These are phyloP conservation scores for Alloscopus bannaensis DNA, from an alignment of 2,888 invertebrate species.

Conservation along the genomic window DNA sequence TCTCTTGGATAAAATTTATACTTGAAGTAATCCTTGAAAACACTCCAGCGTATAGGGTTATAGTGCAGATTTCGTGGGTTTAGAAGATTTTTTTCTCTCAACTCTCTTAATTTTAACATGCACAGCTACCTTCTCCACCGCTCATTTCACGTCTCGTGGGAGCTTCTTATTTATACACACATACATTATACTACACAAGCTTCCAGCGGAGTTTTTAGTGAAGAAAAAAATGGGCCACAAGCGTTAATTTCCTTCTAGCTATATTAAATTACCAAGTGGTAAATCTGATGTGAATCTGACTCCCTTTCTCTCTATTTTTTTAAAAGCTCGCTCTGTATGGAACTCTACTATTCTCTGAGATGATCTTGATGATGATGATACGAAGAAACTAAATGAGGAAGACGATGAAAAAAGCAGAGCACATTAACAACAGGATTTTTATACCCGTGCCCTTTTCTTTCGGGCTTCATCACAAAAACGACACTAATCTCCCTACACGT, in stretches of 20 bases:
- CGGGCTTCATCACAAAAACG: not conserved
- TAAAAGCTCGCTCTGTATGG: not conserved
- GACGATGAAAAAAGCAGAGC: constrained; percentile 12
- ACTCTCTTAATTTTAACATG: constrained; percentile 45
- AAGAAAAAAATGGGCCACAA: constrained; percentile 71
- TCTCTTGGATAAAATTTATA: constrained; percentile 70
- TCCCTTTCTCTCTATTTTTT: constrained; percentile 19
- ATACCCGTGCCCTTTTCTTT: constrained; percentile 37
- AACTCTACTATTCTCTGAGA: no score
- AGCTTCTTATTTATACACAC: no score
- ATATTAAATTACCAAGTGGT: constrained; percentile 72
- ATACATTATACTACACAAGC: no score
- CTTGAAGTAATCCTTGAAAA: constrained; percentile 66
- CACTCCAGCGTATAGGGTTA: constrained; percentile 24
- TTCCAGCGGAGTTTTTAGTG: constrained; percentile 33
- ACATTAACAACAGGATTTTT: no score
- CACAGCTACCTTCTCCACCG: constrained; percentile 23
- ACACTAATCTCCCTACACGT: no score
- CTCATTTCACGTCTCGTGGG: constrained; percentile 62
- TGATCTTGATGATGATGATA: no score
- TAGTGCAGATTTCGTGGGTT: not conserved
- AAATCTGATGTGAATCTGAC: constrained; percentile 61
- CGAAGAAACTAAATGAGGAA: constrained; percentile 32
- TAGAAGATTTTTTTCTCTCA: constrained; percentile 46
- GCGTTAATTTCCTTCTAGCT: constrained; percentile 73